These are phyloP conservation scores for Lutjanus campechanus DNA, from an alignment of 2,797 vertebrate species.

Conservation along the genomic window DNA sequence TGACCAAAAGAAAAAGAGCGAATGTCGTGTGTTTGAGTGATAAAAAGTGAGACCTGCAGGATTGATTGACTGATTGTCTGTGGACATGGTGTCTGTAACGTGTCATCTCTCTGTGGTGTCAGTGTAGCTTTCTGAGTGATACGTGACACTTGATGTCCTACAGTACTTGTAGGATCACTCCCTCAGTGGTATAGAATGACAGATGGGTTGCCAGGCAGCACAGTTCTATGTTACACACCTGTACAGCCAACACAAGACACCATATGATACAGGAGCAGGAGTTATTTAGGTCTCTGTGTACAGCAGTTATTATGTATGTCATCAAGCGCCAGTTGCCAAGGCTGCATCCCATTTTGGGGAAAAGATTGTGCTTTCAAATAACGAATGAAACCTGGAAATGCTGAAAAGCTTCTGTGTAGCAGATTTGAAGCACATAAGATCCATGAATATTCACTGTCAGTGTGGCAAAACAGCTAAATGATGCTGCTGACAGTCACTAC, in stretches of 20 bases:
- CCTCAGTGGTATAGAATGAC: slow-evolving; percentile 55
- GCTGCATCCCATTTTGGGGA: too few relatives aligned
- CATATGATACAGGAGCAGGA: neutral
- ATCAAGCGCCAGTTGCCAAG: too few relatives aligned
- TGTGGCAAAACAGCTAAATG: too few relatives aligned
- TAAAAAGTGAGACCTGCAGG: neutral
- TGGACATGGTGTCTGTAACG: neutral
- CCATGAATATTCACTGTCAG: too few relatives aligned
- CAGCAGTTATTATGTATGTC: neutral
- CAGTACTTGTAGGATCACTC: slow-evolving; percentile 20
- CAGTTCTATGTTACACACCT: slow-evolving; percentile 30
- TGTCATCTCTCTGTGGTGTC: neutral
- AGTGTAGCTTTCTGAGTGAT: slow-evolving; percentile 29
- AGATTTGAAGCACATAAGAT: too few relatives aligned
- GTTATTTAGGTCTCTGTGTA: neutral
- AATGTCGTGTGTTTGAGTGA: neutral
- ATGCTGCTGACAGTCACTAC: too few relatives aligned
- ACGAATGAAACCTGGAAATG: too few relatives aligned
- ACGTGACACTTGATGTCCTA: slow-evolving; percentile 30
- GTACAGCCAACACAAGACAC: neutral
- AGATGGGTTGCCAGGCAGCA: slow-evolving; percentile 18
- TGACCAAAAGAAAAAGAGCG: neutral
- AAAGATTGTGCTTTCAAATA: too few relatives aligned
- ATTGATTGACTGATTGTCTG: neutral
- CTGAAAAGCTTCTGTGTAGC: too few relatives aligned